These are phyloP conservation scores for Cichlasoma orientale DNA, from an alignment of 2,797 vertebrate species.

Conservation along the genomic window DNA sequence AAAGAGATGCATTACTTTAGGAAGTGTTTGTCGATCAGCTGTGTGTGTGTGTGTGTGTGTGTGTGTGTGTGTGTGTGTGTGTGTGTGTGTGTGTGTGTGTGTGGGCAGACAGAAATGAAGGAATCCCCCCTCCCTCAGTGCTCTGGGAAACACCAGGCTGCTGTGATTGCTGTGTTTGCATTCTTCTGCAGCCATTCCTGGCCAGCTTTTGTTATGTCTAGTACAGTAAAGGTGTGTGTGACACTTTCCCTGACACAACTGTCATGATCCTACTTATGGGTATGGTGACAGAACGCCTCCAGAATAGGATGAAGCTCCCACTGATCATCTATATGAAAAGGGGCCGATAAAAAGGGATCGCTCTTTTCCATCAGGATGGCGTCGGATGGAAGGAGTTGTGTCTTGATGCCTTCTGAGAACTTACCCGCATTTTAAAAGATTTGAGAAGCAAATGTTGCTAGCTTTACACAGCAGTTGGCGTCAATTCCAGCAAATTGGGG, in stretches of 20 bases:
- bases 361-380: background rate
- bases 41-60: background rate
- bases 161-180: background rate
- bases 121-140: slow-evolving; percentile 5
- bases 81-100: background rate
- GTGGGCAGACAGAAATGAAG: too few relatives aligned
- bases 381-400: background rate
- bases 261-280: background rate
- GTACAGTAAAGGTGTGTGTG: background rate
- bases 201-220: slow-evolving; percentile 2
- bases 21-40: slow-evolving; percentile 31
- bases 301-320: background rate
- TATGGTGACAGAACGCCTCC: slow-evolving; percentile 1
- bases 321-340: background rate
- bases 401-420: background rate
- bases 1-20: slow-evolving; percentile 19
- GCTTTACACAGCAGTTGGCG: background rate
- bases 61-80: background rate
- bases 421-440: background rate
- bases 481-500: background rate
- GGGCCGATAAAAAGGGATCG: background rate
- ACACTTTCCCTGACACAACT: background rate
- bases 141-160: slow-evolving; percentile 32
- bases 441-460: background rate
- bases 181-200: background rate